These are phyloP conservation scores for Belonocnema kinseyi DNA, from an alignment of 1,140 invertebrate species.

Conservation along the genomic window DNA sequence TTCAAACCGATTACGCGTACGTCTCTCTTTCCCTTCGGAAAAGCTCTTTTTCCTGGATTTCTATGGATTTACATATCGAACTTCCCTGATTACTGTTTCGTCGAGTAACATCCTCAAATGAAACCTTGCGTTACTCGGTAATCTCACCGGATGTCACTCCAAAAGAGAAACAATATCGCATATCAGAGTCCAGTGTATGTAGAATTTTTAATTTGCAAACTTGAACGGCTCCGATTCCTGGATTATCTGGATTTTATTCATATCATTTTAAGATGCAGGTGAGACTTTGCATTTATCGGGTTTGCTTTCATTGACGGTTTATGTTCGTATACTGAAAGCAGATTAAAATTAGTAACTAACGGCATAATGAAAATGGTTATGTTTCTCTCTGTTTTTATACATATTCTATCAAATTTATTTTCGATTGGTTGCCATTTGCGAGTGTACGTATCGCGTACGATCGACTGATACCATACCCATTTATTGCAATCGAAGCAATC, in stretches of 20 bases:
- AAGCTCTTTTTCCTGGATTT: neutral
- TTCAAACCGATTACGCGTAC: neutral
- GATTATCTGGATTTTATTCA: too few species aligned
- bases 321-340: too few species aligned
- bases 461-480: conserved; percentile 20
- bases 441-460: conserved; percentile 6
- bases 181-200: too few species aligned
- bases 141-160: neutral
- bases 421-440: conserved; percentile 7
- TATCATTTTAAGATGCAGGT: too few species aligned
- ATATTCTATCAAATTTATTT: neutral
- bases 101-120: neutral
- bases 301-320: too few species aligned
- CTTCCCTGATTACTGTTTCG: neutral
- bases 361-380: neutral
- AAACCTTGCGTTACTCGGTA: neutral
- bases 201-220: too few species aligned
- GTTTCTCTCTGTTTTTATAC: neutral
- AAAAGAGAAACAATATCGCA: too few species aligned
- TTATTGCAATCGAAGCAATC: conserved; percentile 26
- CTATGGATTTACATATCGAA: neutral
- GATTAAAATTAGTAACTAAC: neutral
- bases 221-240: too few species aligned
- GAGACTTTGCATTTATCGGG: too few species aligned
- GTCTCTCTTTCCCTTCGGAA: neutral